These are phyloP conservation scores for Isoperla grammatica DNA, from an alignment of 2,888 invertebrate genomes.

Conservation along the genomic window DNA sequence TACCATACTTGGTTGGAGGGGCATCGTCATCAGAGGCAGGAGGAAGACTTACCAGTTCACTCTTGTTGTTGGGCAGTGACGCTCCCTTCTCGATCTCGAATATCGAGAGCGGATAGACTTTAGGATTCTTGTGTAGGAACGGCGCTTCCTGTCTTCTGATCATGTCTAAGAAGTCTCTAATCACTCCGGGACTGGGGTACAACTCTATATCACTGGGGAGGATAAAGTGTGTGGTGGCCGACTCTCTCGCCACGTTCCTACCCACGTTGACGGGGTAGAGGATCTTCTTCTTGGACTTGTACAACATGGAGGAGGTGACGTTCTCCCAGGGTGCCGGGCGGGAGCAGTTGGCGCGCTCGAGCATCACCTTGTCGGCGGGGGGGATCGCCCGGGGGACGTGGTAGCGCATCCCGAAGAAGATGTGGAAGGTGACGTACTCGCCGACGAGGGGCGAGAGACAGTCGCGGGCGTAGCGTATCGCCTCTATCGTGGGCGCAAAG, in stretches of 20 bases:
- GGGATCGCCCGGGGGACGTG: conserved; percentile 74
- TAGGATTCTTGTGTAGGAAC: conserved; percentile 52
- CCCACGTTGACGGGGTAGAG: conserved; percentile 88
- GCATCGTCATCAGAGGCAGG: too few relatives aligned
- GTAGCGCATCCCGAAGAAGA: conserved; percentile 75
- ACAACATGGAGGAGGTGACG: conserved; percentile 57
- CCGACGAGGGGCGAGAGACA: conserved; percentile 66
- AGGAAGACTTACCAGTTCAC: conserved; percentile 51
- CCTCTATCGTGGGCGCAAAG: conserved; percentile 67
- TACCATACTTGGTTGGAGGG: too few relatives aligned
- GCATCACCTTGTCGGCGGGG: conserved; percentile 55
- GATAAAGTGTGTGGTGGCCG: conserved; percentile 74
- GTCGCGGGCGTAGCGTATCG: conserved; percentile 74
- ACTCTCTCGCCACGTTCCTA: conserved; percentile 80
- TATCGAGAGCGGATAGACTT: conserved; percentile 83
- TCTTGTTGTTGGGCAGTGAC: conserved; percentile 63
- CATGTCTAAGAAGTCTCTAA: conserved; percentile 78
- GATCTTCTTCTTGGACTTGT: conserved; percentile 73
- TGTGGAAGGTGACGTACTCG: conserved; percentile 79
- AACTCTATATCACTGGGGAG: conserved; percentile 86
- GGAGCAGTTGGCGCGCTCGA: conserved; percentile 66
- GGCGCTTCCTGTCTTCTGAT: conserved; percentile 66
- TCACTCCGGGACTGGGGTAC: conserved; percentile 79
- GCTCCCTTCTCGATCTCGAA: conserved; percentile 73
- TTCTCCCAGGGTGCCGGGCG: conserved; percentile 61